phyloP scores from a whole-genome alignment of 1,140 invertebrate genomes.

The Drosophila aff. region DNA sequence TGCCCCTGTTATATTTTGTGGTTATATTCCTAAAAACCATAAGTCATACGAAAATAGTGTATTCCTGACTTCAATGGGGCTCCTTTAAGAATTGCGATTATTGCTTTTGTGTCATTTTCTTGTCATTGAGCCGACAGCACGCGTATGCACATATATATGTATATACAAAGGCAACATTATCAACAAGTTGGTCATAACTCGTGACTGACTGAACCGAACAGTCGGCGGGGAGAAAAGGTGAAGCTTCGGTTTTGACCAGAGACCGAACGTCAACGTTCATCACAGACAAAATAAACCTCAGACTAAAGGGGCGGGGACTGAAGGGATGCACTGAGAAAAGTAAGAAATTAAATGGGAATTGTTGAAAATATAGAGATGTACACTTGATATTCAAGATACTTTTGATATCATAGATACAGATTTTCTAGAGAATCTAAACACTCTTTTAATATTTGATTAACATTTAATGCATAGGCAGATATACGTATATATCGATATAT shows the following conservation, averaged over 20 bases:
- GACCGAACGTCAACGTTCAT: conserved; percentile 66
- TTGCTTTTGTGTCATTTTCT: conserved; percentile 38
- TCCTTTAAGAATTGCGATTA: conserved; percentile 28
- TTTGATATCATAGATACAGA: too few species aligned
- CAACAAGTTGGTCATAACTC: conserved; percentile 57
- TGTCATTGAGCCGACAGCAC: conserved; percentile 58
- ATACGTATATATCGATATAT: too few species aligned
- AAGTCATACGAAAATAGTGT: conserved; percentile 10
- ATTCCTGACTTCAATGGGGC: not conserved
- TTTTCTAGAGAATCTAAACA: too few species aligned
- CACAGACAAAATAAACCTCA: conserved; percentile 58
- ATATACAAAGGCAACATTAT: conserved; percentile 24
- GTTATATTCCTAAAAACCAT: not conserved
- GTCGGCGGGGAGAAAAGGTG: conserved; percentile 31
- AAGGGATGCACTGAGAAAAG: not conserved
- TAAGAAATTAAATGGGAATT: not conserved
- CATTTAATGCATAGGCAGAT: too few species aligned
- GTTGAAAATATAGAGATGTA: too few species aligned
- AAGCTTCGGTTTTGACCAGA: conserved; percentile 27
- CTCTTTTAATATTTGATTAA: too few species aligned
- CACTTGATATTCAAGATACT: too few species aligned
- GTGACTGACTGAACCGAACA: conserved; percentile 49
- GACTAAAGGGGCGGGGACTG: conserved; percentile 2
- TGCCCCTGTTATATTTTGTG: not conserved
- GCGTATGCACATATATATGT: conserved; percentile 25